Evolutionary conservation across 2,113 vertebrate genomes (phyloP), one percentile per base, ranked within the genome.

Genomic region (Galbula dea): DNA sequence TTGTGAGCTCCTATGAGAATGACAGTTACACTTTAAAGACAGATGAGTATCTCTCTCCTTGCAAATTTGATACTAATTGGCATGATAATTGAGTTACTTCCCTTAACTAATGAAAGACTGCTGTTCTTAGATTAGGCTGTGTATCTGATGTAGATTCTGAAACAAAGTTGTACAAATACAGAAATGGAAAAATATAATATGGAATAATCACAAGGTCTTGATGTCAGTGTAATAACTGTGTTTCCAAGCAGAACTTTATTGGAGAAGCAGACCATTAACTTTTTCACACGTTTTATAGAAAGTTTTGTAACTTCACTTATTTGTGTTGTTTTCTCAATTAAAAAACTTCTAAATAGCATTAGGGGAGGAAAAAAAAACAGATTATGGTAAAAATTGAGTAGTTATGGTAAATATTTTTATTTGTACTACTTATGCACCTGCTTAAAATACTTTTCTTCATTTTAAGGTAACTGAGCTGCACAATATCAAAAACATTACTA

Each of bases 401-500:
- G 19, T 65, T 82, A 62, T 14, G 4, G 32, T 67, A 88, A 75
- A 30, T 78, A 9, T 69, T 90, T 86, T 91, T 74, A 36, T 76
- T 65, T 83, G 23, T 75, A 15, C 43, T 90, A 22, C 88, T 94
- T 92, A 45, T 94, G 61, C 15, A 52, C 24, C 51, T 75, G 3
- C 71, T 78, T 95, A 94, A 97, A 83, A 96, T 97, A 92, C 82
- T 88, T 96, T 93, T 98, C 87, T 96, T 97, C 95, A 86, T 96
- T 97, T 98, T 89, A 96, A 99, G 99, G 98, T 99, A 98, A 99
- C 99, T 27, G 99, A 99, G 97, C 98, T 99, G 93, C 98, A 99
- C 96, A 99, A 98, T 97, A 98, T 99, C 98, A 99, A 99, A 98
- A 99, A 99, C 96, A 98, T 99, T 97, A 99, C 98, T 92, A 98